Evolutionary conservation across 2,797 vertebrate species (phyloP), one percentile per base, ranked within the genome.

Genomic region (Sebastes oblongus): DNA sequence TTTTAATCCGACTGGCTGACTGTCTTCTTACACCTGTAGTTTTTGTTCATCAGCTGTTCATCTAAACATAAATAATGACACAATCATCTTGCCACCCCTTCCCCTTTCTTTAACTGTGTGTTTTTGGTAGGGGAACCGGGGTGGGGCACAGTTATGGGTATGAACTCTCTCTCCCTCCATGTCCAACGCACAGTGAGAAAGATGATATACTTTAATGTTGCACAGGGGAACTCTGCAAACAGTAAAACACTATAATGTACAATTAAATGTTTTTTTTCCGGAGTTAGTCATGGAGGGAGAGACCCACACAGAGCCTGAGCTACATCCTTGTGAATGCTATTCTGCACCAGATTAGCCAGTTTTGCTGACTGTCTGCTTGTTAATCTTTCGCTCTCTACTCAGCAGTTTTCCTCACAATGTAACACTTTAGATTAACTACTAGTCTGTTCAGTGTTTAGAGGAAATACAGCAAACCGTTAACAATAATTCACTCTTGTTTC

Each of bases 341-440:
- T 86, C 92, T 93, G 93, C 94, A 95, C 94, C 93, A 93, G 91
- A 93, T 92, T 95, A 95, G 94, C 87, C 89, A 87, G 86, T 92
- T 91, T 91, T 93, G 92, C 93, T 90, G 94, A 92, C 93, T 91
- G 94, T 94, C 94, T 95, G 95, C 95, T 95, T 95, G 93, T 95
- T 95, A 92, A 94, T 95, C 89, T 91, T 88, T 90, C 89, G 87
- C 91, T 89, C 84, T 90, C 78, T 92, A 89, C 89, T 91, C 88
- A 90, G 91, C 92, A 91, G 82, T 92, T 89, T 89, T 76, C 77
- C 91, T 93, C 88, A 89, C 89, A 88, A 68, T 89, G 85, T 93
- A 93, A 93, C 91, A 87, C 84, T 42, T 77, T 92, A 92, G 90
- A 91, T 75, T 84, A 77, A 83, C 86, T 62, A 8, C 72, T 92